Evolutionary conservation across 2,888 invertebrate species (phyloP), one percentile per base, ranked within the genome.

Genomic region (Malthinus seriepunctatus): DNA sequence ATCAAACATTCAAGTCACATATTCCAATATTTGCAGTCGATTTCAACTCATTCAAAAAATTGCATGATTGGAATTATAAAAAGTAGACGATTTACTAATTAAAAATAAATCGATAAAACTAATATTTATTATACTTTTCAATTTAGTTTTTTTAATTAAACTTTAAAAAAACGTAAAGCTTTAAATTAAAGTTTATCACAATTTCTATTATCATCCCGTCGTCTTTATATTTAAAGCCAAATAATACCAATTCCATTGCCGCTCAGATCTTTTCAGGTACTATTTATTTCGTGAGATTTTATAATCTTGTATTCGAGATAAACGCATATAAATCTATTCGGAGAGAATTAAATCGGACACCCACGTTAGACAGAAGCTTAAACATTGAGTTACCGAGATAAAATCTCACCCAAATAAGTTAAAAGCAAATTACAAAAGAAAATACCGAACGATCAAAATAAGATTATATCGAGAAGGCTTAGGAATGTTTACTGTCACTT

Each of bases 321-420:
- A 63, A 63, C 54, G 61, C 45, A 31, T 56, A 67, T 69, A 67
- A 67, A 69, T 67, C 65, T 60, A 63, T 56, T 50, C 39, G 32
- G 46, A 46, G 23, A 23, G 38, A 33, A 58, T 52, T 52, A 60
- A 60, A 57, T 60, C 49, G 61, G 61, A 67, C 68, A 62, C 67
- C 67, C 67, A 65, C 67, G 66, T 63, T 56, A 45, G 61, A 37
- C 32, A 51, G 46, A 55, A 56, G 45, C 56, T 50, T 51, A 54
- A 48, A 54, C 39, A 54, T 32, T 54, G 54, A 54, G 54, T 42
- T 47, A 56, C 37, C 44, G 39, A 51, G 49, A 37, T 50, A 37
- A 6, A 7, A 37, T 42, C 39, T 42, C 39, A 23, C 23, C 23
- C 23, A 23, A 23, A 23, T 23, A 23, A 23, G 23, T 23, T 23